phyloP scores from a whole-genome alignment of 2,113 vertebrate species.

The Dermatemys mawii region DNA sequence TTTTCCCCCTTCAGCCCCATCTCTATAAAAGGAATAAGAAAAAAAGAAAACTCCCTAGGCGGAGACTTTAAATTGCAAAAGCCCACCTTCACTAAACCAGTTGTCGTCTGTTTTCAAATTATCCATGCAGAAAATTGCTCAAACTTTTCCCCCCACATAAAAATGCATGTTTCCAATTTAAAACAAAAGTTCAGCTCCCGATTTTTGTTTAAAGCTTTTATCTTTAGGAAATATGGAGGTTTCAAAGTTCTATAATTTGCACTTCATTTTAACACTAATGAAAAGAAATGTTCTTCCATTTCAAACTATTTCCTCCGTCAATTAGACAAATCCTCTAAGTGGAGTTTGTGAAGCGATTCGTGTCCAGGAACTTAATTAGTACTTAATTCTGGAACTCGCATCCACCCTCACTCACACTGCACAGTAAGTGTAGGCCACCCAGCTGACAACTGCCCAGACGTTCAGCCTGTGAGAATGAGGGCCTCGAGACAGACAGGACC shows the following conservation, averaged over 20 bases:
- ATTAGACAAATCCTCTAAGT: constrained; percentile 83
- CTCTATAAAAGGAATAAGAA: constrained; percentile 10
- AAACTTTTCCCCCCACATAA: constrained; percentile 7
- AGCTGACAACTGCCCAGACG: accelerated
- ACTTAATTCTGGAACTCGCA: constrained; percentile 63
- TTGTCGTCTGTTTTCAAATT: constrained; percentile 57
- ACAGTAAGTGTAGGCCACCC: neutral
- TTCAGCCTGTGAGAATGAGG: accelerated
- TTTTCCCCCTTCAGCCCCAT: neutral
- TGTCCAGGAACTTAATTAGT: constrained; percentile 78
- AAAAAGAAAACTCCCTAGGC: neutral
- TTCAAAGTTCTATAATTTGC: constrained; percentile 74
- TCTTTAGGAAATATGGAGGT: constrained; percentile 75
- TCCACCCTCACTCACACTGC: constrained; percentile 33
- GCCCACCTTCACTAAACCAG: constrained; percentile 10
- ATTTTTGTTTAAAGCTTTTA: constrained; percentile 72
- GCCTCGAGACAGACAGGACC: neutral
- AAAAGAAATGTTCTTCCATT: constrained; percentile 79
- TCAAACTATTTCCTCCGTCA: constrained; percentile 81
- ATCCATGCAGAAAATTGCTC: constrained; percentile 73
- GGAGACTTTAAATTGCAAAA: neutral
- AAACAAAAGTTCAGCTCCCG: constrained; percentile 65
- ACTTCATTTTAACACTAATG: constrained; percentile 80
- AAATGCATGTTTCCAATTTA: constrained; percentile 70
- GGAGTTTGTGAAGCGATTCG: constrained; percentile 73